A percentile compares a stretch with the other conserved stretches of the same genome.
Evolutionary conservation across 1,140 invertebrate species (phyloP).

Genomic region (Apis mellifera): Amel_HAv3.1 CM009938.2:3284001-3284500

Average conservation of each 20-base stretch:
- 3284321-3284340: conserved; percentile 25
- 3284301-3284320: conserved; percentile 47
- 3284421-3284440: neutral
- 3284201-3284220: neutral
- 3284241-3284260: conserved; percentile 27
- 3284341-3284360: conserved; percentile 30
- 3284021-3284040: too few relatives aligned
- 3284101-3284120: conserved; percentile 17
- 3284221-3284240: conserved; percentile 8
- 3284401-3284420: too few relatives aligned
- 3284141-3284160: too few relatives aligned
- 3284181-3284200: too few relatives aligned
- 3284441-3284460: too few relatives aligned
- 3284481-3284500: neutral
- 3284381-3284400: conserved; percentile 34
- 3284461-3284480: neutral
- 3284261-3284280: conserved; percentile 29
- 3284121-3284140: neutral
- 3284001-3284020: too few relatives aligned
- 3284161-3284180: too few relatives aligned
- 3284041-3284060: neutral
- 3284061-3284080: neutral
- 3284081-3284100: conserved; percentile 25
- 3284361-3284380: conserved; percentile 47
- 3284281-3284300: neutral